These are phyloP conservation scores for Tenthredo distinguenda DNA, from an alignment of 2,888 invertebrate species.

Conservation along the genomic window DNA sequence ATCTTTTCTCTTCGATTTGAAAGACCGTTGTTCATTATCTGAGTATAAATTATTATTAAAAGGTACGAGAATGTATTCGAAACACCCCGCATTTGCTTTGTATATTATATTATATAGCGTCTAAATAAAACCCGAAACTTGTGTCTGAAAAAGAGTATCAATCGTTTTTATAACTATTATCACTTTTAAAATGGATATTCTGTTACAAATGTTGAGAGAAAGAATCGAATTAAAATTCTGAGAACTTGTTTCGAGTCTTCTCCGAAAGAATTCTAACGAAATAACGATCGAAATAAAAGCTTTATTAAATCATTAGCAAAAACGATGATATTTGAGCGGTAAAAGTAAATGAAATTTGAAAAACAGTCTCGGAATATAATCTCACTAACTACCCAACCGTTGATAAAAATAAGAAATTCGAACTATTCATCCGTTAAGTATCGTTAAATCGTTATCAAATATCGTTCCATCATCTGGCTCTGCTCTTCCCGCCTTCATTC, in stretches of 20 bases:
- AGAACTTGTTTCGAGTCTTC: neutral
- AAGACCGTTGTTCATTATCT: neutral
- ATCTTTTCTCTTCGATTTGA: neutral
- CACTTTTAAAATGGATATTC: neutral
- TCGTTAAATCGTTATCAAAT: neutral
- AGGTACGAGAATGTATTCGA: no score
- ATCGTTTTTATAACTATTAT: neutral
- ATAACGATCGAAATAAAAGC: neutral
- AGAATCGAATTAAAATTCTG: no score
- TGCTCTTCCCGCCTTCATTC: neutral
- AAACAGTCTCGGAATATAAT: neutral
- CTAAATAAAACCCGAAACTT: neutral
- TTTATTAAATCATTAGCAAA: constrained; percentile 17
- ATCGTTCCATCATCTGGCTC: neutral
- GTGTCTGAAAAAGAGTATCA: neutral
- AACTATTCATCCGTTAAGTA: neutral
- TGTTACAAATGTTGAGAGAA: neutral
- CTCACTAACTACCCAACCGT: neutral
- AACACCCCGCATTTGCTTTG: neutral
- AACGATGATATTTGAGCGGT: neutral
- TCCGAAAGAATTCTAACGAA: neutral
- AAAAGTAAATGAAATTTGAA: neutral
- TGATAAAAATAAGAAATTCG: neutral
- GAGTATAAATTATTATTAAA: neutral
- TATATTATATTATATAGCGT: neutral